Percentiles rank a stretch among this genome's conserved stretches.
Conservation (phyloP, 2,113 vertebrate species). For the Heterocephalus glaber region DNA sequence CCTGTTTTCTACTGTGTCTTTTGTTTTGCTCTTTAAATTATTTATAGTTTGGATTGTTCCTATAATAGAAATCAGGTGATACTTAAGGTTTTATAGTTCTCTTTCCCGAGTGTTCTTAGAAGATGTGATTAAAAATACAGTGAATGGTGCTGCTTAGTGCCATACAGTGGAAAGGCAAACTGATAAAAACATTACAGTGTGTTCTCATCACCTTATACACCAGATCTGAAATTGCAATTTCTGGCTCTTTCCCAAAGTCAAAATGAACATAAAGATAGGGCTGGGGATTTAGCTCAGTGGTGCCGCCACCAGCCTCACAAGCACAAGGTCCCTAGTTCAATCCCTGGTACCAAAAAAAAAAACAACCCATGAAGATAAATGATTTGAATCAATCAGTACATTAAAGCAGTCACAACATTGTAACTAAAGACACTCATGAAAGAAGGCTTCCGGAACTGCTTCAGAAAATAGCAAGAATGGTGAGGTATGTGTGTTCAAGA, state of each 20-base stretch:
- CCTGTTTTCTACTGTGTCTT: not conserved
- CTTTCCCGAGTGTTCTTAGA: not conserved
- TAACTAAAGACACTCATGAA: not conserved
- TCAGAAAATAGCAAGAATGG: too few relatives aligned
- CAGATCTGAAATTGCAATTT: not conserved
- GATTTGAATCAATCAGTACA: not conserved
- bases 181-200: not conserved
- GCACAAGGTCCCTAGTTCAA: too few relatives aligned
- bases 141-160: not conserved
- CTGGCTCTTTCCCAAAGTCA: not conserved
- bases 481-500: too few relatives aligned
- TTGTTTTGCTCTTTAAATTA: not conserved
- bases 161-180: not conserved
- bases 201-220: too few relatives aligned
- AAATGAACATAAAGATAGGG: not conserved
- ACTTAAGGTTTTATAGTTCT: not conserved
- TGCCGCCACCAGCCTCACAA: too few relatives aligned
- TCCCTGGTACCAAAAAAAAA: too few relatives aligned
- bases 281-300: too few relatives aligned
- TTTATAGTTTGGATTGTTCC: not conserved
- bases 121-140: not conserved
- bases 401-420: not conserved
- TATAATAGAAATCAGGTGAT: not conserved
- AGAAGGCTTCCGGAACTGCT: too few relatives aligned
- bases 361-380: too few relatives aligned